phyloP scores from a whole-genome alignment of 2,888 invertebrate genomes.

The Philonicus albiceps region DNA sequence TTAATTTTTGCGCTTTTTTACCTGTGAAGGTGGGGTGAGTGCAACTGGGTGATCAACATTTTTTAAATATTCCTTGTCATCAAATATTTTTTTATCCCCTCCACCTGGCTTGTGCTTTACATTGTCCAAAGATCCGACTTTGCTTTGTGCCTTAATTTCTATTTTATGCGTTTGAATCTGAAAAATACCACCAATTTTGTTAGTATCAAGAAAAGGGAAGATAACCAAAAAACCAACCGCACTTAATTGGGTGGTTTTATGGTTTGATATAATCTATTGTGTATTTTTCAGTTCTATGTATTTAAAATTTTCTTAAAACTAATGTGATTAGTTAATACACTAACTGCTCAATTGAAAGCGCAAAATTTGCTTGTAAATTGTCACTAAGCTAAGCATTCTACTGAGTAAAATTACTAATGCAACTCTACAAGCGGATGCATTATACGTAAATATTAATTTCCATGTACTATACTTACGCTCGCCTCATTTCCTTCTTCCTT shows the following conservation, averaged over 20 bases:
- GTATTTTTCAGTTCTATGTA: neutral
- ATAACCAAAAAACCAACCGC: neutral
- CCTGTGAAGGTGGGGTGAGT: slow-evolving; percentile 68
- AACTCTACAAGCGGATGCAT: neutral
- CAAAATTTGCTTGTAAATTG: neutral
- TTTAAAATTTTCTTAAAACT: neutral
- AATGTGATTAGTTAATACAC: neutral
- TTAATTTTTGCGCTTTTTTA: slow-evolving; percentile 55
- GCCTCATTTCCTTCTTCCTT: slow-evolving; percentile 17
- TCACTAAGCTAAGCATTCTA: neutral
- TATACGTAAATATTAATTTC: neutral
- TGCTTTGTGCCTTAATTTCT: slow-evolving; percentile 91
- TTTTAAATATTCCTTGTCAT: slow-evolving; percentile 89
- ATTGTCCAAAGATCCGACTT: slow-evolving; percentile 90
- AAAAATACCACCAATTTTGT: slow-evolving; percentile 52
- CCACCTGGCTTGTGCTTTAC: slow-evolving; percentile 89
- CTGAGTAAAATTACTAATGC: neutral
- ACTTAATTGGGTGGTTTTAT: neutral
- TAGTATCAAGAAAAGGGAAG: slow-evolving; percentile 11
- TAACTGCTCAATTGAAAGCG: neutral
- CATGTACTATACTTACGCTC: slow-evolving; percentile 30
- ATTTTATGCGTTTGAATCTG: slow-evolving; percentile 90
- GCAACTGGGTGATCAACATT: slow-evolving; percentile 71
- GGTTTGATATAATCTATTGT: neutral
- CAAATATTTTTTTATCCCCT: slow-evolving; percentile 92